Evolutionary conservation across 2,888 invertebrate species (phyloP).

Genomic region (Cremastinae sp.): DNA sequence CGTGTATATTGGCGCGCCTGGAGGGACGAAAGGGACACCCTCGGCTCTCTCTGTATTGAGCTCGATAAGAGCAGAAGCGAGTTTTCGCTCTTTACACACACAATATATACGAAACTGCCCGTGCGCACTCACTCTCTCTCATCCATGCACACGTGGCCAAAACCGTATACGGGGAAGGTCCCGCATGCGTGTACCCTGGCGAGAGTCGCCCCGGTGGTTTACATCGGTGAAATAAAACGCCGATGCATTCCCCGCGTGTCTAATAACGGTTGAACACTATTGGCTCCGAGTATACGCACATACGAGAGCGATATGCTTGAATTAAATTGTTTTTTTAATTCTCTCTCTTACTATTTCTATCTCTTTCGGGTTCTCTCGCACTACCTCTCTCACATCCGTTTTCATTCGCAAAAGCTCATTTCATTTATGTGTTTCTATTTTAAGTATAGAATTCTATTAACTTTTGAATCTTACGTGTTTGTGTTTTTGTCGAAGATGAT

Average conservation of each 20-base stretch:
- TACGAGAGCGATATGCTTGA: slow-evolving; percentile 6
- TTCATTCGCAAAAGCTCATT: too few relatives aligned
- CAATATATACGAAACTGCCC: slow-evolving; percentile 8
- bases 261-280: slow-evolving; percentile 45
- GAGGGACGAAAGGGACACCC: slow-evolving; percentile 7
- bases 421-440: too few relatives aligned
- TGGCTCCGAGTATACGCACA: not conserved
- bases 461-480: too few relatives aligned
- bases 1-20: too few relatives aligned
- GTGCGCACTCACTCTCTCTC: not conserved
- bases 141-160: not conserved
- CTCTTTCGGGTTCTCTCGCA: not conserved
- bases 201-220: slow-evolving; percentile 41
- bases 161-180: not conserved
- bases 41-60: slow-evolving; percentile 66
- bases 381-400: not conserved
- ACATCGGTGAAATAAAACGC: slow-evolving; percentile 53
- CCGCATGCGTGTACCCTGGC: slow-evolving; percentile 27
- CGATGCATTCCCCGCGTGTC: slow-evolving; percentile 36
- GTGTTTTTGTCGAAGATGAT: too few relatives aligned
- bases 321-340: slow-evolving; percentile 24
- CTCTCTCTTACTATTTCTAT: not conserved
- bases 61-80: slow-evolving; percentile 68
- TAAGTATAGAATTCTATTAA: too few relatives aligned
- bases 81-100: slow-evolving; percentile 57